phyloP scores from a whole-genome alignment of 2,113 vertebrate species.

The Oreochromis tanganicae region DNA sequence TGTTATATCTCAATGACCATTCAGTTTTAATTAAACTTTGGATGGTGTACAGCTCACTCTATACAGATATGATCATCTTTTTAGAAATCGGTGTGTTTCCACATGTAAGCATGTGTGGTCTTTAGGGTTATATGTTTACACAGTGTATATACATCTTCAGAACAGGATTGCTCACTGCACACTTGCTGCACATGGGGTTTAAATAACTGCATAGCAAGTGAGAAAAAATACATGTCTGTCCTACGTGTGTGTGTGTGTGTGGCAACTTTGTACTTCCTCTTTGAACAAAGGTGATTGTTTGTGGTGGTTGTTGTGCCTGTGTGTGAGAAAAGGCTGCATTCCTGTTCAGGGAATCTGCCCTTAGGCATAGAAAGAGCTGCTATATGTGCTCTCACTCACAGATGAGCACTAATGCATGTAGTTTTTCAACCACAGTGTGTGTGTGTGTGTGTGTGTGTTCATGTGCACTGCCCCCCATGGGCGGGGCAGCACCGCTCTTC shows the following conservation, averaged over 20 bases:
- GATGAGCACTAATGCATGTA: conserved; percentile 28
- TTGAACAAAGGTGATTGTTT: conserved; percentile 16
- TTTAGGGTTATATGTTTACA: background rate
- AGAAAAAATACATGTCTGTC: background rate
- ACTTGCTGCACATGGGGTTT: conserved; percentile 7
- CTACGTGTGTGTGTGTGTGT: background rate
- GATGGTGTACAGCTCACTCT: background rate
- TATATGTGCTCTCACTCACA: background rate
- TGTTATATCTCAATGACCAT: background rate
- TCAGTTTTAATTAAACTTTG: background rate
- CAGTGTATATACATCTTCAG: background rate
- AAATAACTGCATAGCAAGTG: conserved; percentile 35
- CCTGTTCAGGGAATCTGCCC: background rate
- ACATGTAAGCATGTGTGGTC: background rate
- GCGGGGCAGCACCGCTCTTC: conserved; percentile 56
- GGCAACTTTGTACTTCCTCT: conserved; percentile 14
- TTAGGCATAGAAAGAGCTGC: background rate
- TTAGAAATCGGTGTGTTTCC: background rate
- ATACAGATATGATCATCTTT: background rate
- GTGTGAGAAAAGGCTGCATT: background rate
- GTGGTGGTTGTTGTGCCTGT: background rate
- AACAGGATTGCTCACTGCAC: background rate
- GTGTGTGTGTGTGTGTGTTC: conserved; percentile 4
- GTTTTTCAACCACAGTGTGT: conserved; percentile 21
- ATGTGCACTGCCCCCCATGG: conserved; percentile 48